Evolutionary conservation across 2,888 invertebrate genomes (phyloP).

Genomic region (Pristionchus entomophagus): DNA sequence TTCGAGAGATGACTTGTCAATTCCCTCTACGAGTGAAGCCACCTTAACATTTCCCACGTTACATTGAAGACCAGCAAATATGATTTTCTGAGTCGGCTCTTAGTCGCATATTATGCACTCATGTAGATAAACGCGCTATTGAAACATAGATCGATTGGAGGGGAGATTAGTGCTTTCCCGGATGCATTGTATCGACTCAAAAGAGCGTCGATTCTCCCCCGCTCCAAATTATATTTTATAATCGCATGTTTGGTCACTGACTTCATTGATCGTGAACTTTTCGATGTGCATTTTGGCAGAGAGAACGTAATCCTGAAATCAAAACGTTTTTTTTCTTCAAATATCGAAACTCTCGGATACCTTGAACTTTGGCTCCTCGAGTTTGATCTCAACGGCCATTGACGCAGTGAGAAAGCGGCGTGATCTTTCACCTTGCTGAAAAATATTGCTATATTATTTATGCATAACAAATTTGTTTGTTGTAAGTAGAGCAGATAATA

Average conservation of each 20-base stretch:
- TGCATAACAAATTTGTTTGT: no score
- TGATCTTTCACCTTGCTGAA: constrained; percentile 72
- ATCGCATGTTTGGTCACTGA: no score
- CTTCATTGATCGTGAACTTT: constrained; percentile 73
- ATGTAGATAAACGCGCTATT: no score
- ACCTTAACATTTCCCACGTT: no score
- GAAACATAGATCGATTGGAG: no score
- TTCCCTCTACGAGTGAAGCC: constrained; percentile 71
- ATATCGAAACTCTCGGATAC: background rate
- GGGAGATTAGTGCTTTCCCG: no score
- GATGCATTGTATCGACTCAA: background rate
- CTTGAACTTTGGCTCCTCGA: constrained; percentile 68
- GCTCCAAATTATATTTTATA: no score
- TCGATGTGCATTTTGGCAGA: constrained; percentile 71
- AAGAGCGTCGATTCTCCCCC: no score
- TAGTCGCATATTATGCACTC: no score
- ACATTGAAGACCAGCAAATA: no score
- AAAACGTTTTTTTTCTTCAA: background rate
- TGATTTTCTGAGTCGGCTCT: no score
- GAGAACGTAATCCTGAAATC: constrained; percentile 64
- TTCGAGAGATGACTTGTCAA: constrained; percentile 73
- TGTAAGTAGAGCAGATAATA: no score
- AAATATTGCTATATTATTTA: background rate
- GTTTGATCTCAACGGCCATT: constrained; percentile 72
- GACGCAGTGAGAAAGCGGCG: constrained; percentile 73